Evolutionary conservation across 37 sponge, comb jelly and placozoan genomes (phyloP), one percentile per base, ranked within the genome.

Genomic region (Lycopodina hypogea): DNA sequence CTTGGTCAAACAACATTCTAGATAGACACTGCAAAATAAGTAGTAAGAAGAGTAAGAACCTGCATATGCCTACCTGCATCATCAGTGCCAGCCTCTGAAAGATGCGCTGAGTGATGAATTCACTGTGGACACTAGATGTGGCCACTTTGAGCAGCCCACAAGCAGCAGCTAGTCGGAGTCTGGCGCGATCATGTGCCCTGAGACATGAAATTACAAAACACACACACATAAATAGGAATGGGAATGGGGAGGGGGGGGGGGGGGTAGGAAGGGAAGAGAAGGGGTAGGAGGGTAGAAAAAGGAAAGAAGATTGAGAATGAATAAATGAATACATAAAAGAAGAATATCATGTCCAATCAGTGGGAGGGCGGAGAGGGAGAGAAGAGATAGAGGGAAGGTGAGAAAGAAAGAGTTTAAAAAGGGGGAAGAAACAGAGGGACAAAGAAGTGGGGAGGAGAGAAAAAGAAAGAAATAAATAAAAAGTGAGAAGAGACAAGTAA

Each of bases 81-180:
- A 41, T 58, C 0, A 81, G 81, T 28, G 86, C 71, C 11, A 90
- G 78, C 51, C 69, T 76, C 50, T 60, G 82, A 56, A 81, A 81
- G 32, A 79, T 80, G 1, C 62, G 69, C 32, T 35, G 23, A 39
- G 86, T 65, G 58, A 90, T 71, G 23, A 80, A 39, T 22, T 81
- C 84, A 51, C 17, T 30, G 70, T 70, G 75, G 14, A 62, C 51
- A 23, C 50, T 67, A 35, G 59, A 59, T 14, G 56, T 42, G 62
- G 82, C 84, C 42, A 91, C 72, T 56, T 83, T 86, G 21, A 91
- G 80, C 35, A 87, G 69, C 14, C 79, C 87, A 34, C 68, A 78
- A 42, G 81, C 87, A 57, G 92, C 84, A 42, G 81, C 70, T 61
- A 91, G 71, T 28, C 92, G 42, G 26, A 91, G 71, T 23, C 83